phyloP scores from a whole-genome alignment of 2,888 invertebrate genomes.

The Slavum lentiscoides region DNA sequence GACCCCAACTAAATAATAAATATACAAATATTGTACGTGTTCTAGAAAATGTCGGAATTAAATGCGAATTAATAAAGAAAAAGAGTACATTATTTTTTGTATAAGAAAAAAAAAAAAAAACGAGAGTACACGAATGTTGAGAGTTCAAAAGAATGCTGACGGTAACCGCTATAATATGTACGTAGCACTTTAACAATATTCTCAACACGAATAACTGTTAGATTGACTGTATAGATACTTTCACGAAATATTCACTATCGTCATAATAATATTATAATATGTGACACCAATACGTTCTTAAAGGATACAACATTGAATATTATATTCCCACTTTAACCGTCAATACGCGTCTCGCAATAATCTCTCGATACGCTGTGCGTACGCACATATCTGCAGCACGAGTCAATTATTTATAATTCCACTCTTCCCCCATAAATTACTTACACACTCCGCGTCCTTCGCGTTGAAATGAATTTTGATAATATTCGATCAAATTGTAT shows the following conservation, averaged over 20 bases:
- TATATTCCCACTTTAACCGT: neutral
- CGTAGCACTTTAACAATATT: conserved; percentile 8
- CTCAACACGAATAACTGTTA: neutral
- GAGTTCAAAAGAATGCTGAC: too few relatives aligned
- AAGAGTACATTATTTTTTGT: too few relatives aligned
- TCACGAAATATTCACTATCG: neutral
- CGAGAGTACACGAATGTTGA: too few relatives aligned
- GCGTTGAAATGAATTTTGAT: conserved; percentile 13
- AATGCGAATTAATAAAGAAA: too few relatives aligned
- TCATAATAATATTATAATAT: neutral
- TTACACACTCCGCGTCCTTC: neutral
- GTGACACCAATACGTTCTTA: conserved; percentile 17
- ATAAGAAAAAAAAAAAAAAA: too few relatives aligned
- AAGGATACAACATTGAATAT: neutral
- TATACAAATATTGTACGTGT: too few relatives aligned
- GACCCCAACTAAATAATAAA: too few relatives aligned
- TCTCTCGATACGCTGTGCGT: neutral
- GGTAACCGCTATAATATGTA: too few relatives aligned
- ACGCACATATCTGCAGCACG: neutral
- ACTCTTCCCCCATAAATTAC: neutral
- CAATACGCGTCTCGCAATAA: neutral
- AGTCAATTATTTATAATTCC: neutral
- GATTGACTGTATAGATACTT: neutral
- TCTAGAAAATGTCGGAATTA: too few relatives aligned
- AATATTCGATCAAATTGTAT: neutral